These are phyloP conservation scores for Paragorgia papillata DNA, from an alignment of 92 coral and sea anemone species.

Conservation along the genomic window DNA sequence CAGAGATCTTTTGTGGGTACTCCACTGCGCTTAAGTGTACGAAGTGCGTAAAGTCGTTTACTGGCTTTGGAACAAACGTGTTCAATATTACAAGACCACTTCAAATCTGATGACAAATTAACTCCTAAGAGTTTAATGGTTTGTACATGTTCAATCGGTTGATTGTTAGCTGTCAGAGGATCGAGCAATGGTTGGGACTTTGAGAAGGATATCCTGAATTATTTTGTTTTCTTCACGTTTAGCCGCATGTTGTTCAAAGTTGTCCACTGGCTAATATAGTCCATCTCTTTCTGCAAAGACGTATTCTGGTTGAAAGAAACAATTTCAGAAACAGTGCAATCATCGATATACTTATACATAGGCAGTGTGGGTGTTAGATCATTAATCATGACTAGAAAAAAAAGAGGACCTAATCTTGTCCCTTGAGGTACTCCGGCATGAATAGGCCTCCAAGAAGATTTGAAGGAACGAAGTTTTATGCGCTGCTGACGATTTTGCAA, in stretches of 20 bases:
- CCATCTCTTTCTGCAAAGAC: conserved; percentile 40
- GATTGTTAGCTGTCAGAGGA: not conserved
- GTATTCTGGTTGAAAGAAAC: no score
- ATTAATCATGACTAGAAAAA: conserved; percentile 46
- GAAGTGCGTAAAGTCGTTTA: no score
- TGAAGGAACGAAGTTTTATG: conserved; percentile 29
- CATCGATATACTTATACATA: no score
- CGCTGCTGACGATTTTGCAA: conserved; percentile 53
- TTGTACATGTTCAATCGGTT: not conserved
- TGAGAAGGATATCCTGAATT: conserved; percentile 10
- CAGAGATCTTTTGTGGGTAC: no score
- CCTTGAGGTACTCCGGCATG: conserved; percentile 57
- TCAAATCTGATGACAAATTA: not conserved
- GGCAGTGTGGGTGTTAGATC: no score
- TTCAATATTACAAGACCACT: not conserved
- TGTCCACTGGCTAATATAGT: conserved; percentile 32
- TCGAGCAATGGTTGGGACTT: not conserved
- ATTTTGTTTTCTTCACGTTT: conserved; percentile 14
- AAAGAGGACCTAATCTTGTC: conserved; percentile 46
- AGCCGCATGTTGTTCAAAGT: conserved; percentile 33
- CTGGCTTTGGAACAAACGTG: no score
- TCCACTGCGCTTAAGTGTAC: no score
- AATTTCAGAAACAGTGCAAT: no score
- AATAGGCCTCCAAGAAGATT: conserved; percentile 32
- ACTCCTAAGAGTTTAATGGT: conserved; percentile 4